Percentiles rank a stretch among this genome's conserved stretches.
These are phyloP conservation scores for Cydia splendana DNA, from an alignment of 1,140 invertebrate genomes.

Conservation along the genomic window DNA sequence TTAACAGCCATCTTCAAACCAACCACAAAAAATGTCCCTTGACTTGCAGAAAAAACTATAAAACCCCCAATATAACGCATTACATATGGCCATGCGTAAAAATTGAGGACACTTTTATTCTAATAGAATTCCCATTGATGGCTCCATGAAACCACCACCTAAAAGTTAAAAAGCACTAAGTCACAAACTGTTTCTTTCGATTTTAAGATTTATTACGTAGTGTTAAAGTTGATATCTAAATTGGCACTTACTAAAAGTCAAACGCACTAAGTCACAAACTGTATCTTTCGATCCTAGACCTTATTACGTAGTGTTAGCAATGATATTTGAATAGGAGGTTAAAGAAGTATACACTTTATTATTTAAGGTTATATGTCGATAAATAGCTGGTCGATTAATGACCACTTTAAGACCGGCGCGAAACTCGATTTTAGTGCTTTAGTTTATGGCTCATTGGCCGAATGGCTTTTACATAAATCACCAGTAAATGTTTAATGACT, in stretches of 20 bases:
- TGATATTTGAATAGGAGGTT: neutral
- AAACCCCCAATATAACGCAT: constrained; percentile 10
- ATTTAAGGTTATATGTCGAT: neutral
- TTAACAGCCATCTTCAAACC: neutral
- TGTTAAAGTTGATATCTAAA: neutral
- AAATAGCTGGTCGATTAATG: constrained; percentile 17
- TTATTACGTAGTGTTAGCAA: neutral
- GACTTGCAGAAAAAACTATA: neutral
- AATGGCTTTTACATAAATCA: constrained; percentile 16
- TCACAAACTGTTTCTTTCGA: neutral
- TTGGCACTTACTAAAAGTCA: neutral
- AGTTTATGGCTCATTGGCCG: neutral
- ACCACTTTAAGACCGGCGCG: neutral
- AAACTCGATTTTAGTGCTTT: neutral
- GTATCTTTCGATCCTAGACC: neutral
- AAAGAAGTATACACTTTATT: neutral
- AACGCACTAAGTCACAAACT: neutral
- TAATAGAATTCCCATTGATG: constrained; percentile 19
- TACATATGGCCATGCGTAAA: constrained; percentile 13
- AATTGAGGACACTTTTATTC: constrained; percentile 2
- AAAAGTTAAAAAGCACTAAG: neutral
- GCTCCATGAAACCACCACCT: constrained; percentile 3
- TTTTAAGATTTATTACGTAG: neutral
- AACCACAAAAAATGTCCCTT: neutral
- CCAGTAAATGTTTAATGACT: neutral